Percentiles rank a stretch among this genome's conserved stretches.
phyloP scores from a whole-genome alignment of 2,797 vertebrate genomes.

The Oreochromis grahami region DNA sequence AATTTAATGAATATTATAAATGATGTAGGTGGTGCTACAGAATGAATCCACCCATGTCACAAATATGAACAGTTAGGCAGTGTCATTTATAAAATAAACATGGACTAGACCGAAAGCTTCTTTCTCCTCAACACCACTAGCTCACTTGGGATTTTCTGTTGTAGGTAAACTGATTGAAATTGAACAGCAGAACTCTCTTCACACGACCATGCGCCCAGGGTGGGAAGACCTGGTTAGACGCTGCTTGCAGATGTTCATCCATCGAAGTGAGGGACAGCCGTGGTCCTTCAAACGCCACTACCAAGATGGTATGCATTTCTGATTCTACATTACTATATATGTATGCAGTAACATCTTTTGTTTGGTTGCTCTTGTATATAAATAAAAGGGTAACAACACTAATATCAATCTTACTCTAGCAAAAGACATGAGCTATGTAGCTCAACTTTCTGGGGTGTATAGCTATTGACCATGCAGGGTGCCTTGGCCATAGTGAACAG shows the following conservation, averaged over 20 bases:
- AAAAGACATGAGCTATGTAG: neutral
- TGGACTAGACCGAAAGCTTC: neutral
- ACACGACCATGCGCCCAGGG: slow-evolving; percentile 94
- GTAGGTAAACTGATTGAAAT: slow-evolving; percentile 97
- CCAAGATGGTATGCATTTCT: slow-evolving; percentile 84
- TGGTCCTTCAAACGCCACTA: slow-evolving; percentile 96
- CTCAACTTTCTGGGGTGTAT: neutral
- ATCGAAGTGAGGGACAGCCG: slow-evolving; percentile 90
- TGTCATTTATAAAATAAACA: neutral
- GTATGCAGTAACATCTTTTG: neutral
- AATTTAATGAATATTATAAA: neutral
- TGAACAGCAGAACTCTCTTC: slow-evolving; percentile 87
- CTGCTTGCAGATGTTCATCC: slow-evolving; percentile 95
- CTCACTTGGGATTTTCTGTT: neutral
- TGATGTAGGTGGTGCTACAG: neutral
- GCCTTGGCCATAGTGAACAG: neutral
- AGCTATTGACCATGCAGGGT: neutral
- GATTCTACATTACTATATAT: neutral
- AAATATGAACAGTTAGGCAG: neutral
- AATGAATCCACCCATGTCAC: neutral
- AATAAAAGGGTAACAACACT: neutral
- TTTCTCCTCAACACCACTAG: neutral
- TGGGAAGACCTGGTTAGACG: slow-evolving; percentile 94
- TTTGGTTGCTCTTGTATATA: neutral
- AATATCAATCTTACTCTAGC: neutral